phyloP scores from a whole-genome alignment of 2,797 vertebrate species.

The Sebastolobus alascanus region DNA sequence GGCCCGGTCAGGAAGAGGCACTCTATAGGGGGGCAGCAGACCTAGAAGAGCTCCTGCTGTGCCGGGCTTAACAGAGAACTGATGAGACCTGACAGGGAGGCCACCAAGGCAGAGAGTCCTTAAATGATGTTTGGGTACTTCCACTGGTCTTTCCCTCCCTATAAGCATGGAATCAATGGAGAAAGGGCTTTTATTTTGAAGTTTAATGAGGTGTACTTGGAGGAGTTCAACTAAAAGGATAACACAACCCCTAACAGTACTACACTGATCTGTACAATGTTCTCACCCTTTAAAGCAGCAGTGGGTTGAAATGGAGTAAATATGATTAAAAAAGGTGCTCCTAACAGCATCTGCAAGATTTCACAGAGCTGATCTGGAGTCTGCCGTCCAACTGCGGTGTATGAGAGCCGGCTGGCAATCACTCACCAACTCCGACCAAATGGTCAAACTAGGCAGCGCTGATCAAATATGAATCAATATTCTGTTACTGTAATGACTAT shows the following conservation, averaged over 20 bases:
- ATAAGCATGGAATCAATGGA: neutral
- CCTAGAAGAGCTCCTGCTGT: constrained; percentile 71
- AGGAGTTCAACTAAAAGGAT: constrained; percentile 1
- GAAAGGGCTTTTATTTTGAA: constrained; percentile 20
- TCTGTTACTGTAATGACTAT: too few relatives aligned
- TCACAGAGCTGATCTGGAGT: too few relatives aligned
- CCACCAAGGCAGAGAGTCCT: constrained; percentile 44
- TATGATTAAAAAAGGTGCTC: too few relatives aligned
- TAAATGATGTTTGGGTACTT: constrained; percentile 54
- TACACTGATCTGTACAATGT: neutral
- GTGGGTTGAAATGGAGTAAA: too few relatives aligned
- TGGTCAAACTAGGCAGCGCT: too few relatives aligned
- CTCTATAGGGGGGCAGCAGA: constrained; percentile 64
- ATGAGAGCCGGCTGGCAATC: too few relatives aligned
- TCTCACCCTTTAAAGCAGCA: neutral
- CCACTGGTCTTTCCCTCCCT: constrained; percentile 9
- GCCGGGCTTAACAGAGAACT: constrained; percentile 59
- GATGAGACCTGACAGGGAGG: constrained; percentile 82
- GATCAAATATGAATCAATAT: too few relatives aligned
- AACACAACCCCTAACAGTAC: neutral
- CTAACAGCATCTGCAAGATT: too few relatives aligned
- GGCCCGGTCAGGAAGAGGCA: constrained; percentile 50
- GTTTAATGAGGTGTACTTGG: neutral
- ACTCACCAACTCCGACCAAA: too few relatives aligned
- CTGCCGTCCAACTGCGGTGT: too few relatives aligned